Base-by-base conservation (phyloP, 1,140 invertebrate genomes). In the Ridgeia piscesae region DNA sequence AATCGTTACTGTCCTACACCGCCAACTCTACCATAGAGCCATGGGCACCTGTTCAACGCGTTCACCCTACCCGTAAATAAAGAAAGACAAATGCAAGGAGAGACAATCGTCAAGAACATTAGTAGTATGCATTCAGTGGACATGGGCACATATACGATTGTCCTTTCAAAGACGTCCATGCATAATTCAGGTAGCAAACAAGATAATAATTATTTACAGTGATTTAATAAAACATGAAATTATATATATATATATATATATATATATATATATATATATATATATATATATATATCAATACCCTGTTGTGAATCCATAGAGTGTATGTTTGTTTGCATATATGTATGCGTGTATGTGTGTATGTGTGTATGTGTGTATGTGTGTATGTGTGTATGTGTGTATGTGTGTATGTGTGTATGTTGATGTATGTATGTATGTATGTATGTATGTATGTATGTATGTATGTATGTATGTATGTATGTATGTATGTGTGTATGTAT, bases 361-460 rank as follows among this genome's bases (percentile, higher is more conserved):
- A 89, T 89, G 31, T 89, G 31, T 33, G 9, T 89, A 33, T 33
- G 11, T 89, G 27, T 33, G 27, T 34, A 89, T 89, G 11, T 89
- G 89, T 33, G 31, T 33, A 27, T 89, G 31, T 89, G 89, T 89
- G 31, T 89, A 27, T 89, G 31, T 33, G n/a, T 89, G 31, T 89
- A 27, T 33, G 31, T 89, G n/a, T 33, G 27, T 89, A 31, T 89
- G n/a, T n/a, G n/a, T n/a, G n/a, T n/a, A n/a, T n/a, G n/a, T n/a
- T n/a, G n/a, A n/a, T n/a, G n/a, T n/a, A 89, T 89, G 89, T 89
- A 34, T 89, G 89, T 89, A 34, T 89, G 89, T 89, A 34, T 89
- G 31, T 89, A 89, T 89, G 34, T 89, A 89, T 89, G 34, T 89
- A 89, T 89, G 34, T 89, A 89, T 89, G 34, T 27, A 89, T 89